These are phyloP conservation scores for Zophobas atratus DNA, from an alignment of 1,140 invertebrate species.

Conservation along the genomic window DNA sequence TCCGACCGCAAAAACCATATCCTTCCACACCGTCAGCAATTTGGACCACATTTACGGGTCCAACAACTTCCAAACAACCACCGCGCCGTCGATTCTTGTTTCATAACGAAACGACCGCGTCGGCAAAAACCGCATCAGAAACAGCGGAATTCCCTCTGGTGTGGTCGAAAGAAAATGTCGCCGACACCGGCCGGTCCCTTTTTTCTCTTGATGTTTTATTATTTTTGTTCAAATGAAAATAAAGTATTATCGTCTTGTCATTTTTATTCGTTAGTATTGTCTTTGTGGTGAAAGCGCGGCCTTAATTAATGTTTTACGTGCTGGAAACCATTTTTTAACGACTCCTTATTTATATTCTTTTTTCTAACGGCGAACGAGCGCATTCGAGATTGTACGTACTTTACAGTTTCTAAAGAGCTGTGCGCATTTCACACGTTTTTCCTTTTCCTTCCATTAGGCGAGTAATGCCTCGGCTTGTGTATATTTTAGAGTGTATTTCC, in stretches of 20 bases:
- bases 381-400: conserved; percentile 32
- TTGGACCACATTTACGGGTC: not conserved
- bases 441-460: conserved; percentile 56
- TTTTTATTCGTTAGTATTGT: conserved; percentile 23
- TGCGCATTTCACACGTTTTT: conserved; percentile 56
- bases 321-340: conserved; percentile 28
- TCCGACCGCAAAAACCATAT: conserved; percentile 24
- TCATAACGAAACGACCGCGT: conserved; percentile 14
- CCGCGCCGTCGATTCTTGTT: conserved; percentile 25
- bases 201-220: conserved; percentile 11
- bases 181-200: not conserved
- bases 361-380: conserved; percentile 16
- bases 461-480: conserved; percentile 54
- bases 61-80: conserved; percentile 16
- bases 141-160: conserved; percentile 22
- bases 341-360: conserved; percentile 35
- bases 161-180: conserved; percentile 26
- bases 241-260: conserved; percentile 28
- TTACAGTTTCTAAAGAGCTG: conserved; percentile 42
- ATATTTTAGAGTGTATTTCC: conserved; percentile 55
- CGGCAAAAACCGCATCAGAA: conserved; percentile 22
- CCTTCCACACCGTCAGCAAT: conserved; percentile 24
- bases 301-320: conserved; percentile 45
- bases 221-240: conserved; percentile 31
- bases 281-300: conserved; percentile 15